A percentile compares a stretch with the other conserved stretches of the same genome.
Evolutionary conservation across 2,888 invertebrate species (phyloP).

Genomic region (Geophilus truncorum): DNA sequence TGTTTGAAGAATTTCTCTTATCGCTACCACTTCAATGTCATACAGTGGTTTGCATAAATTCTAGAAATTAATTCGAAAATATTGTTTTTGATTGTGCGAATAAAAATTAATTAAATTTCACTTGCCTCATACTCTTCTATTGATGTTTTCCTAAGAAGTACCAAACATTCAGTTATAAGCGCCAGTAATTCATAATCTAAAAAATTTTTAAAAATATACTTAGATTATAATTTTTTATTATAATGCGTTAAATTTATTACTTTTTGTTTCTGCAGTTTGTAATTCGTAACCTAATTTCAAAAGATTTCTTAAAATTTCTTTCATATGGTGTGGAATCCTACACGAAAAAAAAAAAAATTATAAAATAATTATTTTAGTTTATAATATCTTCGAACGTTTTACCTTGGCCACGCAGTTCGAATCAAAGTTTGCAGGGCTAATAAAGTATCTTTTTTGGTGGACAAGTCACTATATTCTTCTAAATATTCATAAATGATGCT

Average conservation of each 20-base stretch:
- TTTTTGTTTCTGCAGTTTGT: not conserved
- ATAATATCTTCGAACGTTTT: not conserved
- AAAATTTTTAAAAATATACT: no score
- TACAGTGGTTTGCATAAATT: not conserved
- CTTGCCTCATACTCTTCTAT: not conserved
- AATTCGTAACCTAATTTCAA: conserved; percentile 34
- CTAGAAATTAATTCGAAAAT: not conserved
- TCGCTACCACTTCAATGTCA: not conserved
- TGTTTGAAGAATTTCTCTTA: not conserved
- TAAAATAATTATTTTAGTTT: not conserved
- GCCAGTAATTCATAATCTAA: not conserved
- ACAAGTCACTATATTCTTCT: conserved; percentile 35
- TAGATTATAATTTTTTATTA: no score
- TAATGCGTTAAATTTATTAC: not conserved
- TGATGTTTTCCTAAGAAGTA: not conserved
- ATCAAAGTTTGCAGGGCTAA: conserved; percentile 31
- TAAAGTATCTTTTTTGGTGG: conserved; percentile 29
- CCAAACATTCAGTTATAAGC: not conserved
- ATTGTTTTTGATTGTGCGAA: not conserved
- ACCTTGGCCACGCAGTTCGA: conserved; percentile 33
- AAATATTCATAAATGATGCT: conserved; percentile 34
- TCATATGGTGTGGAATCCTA: conserved; percentile 31
- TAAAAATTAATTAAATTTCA: not conserved
- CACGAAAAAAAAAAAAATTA: not conserved
- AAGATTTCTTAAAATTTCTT: conserved; percentile 32